Base-by-base conservation (phyloP, 2,888 invertebrate genomes). In the Rhimphoctona megacephalus region DNA sequence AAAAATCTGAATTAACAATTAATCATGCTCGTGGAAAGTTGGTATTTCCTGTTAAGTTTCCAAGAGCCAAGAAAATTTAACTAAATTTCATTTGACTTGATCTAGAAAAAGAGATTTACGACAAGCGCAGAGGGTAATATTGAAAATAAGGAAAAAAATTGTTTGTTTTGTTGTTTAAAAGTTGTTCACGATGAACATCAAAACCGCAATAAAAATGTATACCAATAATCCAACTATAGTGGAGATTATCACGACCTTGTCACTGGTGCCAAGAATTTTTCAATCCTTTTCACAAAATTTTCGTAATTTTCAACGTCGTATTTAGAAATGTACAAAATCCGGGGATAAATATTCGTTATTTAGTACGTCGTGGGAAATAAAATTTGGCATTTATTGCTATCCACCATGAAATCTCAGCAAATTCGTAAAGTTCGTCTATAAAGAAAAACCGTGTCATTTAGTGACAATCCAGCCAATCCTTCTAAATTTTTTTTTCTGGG, bases 1-100 rank as follows among this genome's bases (percentile, higher is more conserved):
- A 57, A 49, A 82, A 81, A 81, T 74, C 30, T 43, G 30, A 66
- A 43, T 54, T 3, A 76, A 69, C 57, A 69, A 76, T 83, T 67
- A 61, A 77, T 86, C 83, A 81, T 67, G 43, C 67, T 73, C 39
- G 67, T 33, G 66, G 25, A 61, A 61, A 72, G 54, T n/a, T n/a
- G 61, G n/a, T 64, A 61, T 67, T 81, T 83, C 67, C 67, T 73
- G 57, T 77, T 46, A 61, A 49, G 67, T 25, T 2, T 61, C 9
- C 66, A 11, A 66, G 66, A 86, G 86, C 86, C 83, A 86, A 86
- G 77, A 83, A 83, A 81, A 61, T 76, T 22, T 43, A 67, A 72
- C 64, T 54, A 76, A 72, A 72, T 66, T 57, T 67, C 30, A 17
- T 17, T 73, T 52, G 72, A 57, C 54, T 81, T 72, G 52, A 43